These are phyloP conservation scores for Datnioides undecimradiatus DNA, from an alignment of 2,113 vertebrate species.

Conservation along the genomic window DNA sequence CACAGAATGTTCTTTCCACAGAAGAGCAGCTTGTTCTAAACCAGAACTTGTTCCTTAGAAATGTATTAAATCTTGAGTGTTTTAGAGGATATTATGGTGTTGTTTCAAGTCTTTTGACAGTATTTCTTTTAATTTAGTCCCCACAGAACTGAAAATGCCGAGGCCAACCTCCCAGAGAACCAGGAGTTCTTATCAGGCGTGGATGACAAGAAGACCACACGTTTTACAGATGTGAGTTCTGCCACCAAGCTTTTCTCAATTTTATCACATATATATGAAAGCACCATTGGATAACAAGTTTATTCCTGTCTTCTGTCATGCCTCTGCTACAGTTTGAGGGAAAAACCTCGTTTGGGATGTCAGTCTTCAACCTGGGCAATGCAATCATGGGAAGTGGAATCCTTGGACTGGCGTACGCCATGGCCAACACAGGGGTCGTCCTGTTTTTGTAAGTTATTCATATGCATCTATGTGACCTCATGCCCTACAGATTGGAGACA, in stretches of 20 bases:
- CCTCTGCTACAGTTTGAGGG: slow-evolving; percentile 90
- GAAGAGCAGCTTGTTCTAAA: not conserved
- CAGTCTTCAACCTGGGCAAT: slow-evolving; percentile 97
- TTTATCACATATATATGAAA: not conserved
- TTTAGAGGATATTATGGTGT: not conserved
- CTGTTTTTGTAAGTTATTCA: slow-evolving; percentile 93
- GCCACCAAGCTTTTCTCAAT: not conserved
- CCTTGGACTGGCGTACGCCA: slow-evolving; percentile 95
- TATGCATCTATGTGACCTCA: not conserved
- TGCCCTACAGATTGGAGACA: not conserved
- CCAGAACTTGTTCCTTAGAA: not conserved
- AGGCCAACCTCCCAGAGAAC: slow-evolving; percentile 81
- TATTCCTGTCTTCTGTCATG: not conserved
- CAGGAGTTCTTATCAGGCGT: slow-evolving; percentile 88
- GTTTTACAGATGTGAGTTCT: slow-evolving; percentile 91
- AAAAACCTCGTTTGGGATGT: slow-evolving; percentile 98
- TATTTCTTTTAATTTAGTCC: slow-evolving; percentile 59
- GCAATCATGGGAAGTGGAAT: slow-evolving; percentile 99
- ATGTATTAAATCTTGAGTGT: not conserved
- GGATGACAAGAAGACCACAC: slow-evolving; percentile 89
- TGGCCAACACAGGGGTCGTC: slow-evolving; percentile 96
- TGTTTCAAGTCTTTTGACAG: slow-evolving; percentile 2
- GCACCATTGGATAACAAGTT: not conserved
- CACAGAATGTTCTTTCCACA: not conserved
- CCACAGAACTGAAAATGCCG: slow-evolving; percentile 86